Conservation (phyloP, 2,797 vertebrate species). For the Periparus ater region DNA sequence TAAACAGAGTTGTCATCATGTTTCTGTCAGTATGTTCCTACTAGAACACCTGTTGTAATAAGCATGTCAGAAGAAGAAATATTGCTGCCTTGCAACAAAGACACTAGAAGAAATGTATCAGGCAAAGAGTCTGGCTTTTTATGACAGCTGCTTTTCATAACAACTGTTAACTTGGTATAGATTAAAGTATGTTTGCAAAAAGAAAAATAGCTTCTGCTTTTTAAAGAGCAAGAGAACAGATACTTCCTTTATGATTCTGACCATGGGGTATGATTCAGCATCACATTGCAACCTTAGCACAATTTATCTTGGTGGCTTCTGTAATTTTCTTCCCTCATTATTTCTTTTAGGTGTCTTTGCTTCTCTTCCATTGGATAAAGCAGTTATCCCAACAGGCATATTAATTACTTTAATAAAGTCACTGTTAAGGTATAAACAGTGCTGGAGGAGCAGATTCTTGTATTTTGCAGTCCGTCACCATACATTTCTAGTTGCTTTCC, state of each 20-base stretch:
- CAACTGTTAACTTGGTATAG: not conserved
- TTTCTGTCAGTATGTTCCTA: not conserved
- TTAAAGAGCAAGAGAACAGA: not conserved
- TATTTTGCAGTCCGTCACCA: not conserved
- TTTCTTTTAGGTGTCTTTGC: not conserved
- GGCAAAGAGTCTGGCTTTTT: not conserved
- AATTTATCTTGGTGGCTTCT: not conserved
- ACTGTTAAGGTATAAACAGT: not conserved
- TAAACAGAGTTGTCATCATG: not conserved
- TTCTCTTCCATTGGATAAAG: not conserved
- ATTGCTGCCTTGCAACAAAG: not conserved
- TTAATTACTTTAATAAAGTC: not conserved
- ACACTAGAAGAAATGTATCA: not conserved
- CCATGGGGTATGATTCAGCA: not conserved
- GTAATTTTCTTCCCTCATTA: not conserved
- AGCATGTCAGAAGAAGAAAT: not conserved
- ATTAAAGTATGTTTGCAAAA: not conserved
- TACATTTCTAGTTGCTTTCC: not conserved
- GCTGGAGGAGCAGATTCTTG: not conserved
- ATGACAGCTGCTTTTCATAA: not conserved
- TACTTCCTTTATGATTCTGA: not conserved
- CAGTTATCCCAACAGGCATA: not conserved
- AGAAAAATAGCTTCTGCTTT: not conserved
- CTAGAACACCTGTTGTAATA: not conserved
- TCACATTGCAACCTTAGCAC: not conserved